Evolutionary conservation across 2,797 vertebrate genomes (phyloP), one percentile per base, ranked within the genome.

Genomic region (Leucoraja ocellata): DNA sequence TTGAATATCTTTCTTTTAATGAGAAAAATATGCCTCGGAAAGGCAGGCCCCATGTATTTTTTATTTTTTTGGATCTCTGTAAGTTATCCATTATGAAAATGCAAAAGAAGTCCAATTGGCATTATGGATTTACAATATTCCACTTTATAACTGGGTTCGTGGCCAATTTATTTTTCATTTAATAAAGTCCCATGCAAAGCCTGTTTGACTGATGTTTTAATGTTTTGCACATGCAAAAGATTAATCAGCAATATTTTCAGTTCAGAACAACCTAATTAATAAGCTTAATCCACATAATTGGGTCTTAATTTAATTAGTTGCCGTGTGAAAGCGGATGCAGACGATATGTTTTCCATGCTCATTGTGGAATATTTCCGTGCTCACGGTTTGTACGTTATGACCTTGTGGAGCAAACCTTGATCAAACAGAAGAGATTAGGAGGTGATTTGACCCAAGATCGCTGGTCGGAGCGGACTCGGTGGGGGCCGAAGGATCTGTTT

Each of bases 241-340:
- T 84, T 61, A 84, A 84, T 84, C n/a, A 61, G 46, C 54, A 84
- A 58, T 61, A 84, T 84, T 84, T 84, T 54, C 54, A 54, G 81
- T 84, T 11, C 54, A 14, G 81, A 28, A 58, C 54, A 61, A 58
- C 46, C 54, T 84, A 84, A 84, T 84, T 84, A 84, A 84, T 58
- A 84, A 28, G 54, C 25, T 84, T 84, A 3, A 84, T 84, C 25
- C 4, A 46, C 81, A 28, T 4, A 9, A 9, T 84, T 54, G 54
- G 36, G 54, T 61, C 28, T 84, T 84, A 84, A 84, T 84, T 84
- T 61, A 61, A 84, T 84, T 84, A 84, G 61, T 61, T 58, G 10
- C 5, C 54, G 61, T 14, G 10, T 25, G 61, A 84, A 54, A 61
- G 81, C 61, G 14, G 81, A 84, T 84, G 81, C n/a, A 3, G 23